Percentiles rank a stretch among this genome's conserved stretches.
phyloP scores from a whole-genome alignment of 2,113 vertebrate genomes.

The Puffinus mauretanicus region DNA sequence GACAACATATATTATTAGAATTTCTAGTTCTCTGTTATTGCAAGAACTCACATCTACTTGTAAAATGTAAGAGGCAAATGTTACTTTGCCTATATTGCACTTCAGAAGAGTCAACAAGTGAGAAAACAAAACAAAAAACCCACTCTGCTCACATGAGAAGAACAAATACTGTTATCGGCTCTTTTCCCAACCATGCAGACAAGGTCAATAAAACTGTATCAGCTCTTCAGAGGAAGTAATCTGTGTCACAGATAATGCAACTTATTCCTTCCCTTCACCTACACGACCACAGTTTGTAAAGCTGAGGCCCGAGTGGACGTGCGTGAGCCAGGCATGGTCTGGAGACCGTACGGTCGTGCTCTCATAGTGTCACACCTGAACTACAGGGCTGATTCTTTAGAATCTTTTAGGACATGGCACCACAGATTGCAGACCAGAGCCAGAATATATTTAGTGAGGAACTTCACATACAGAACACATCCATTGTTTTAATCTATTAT shows the following conservation, averaged over 20 bases:
- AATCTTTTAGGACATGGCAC: not conserved
- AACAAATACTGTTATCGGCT: not conserved
- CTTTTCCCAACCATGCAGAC: not conserved
- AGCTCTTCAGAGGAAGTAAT: not conserved
- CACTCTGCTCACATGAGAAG: not conserved
- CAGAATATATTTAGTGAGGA: not conserved
- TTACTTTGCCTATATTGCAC: not conserved
- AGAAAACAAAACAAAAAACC: not conserved
- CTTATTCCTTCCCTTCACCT: not conserved
- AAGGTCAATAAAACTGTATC: not conserved
- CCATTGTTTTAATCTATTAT: not conserved
- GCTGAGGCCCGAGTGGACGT: accelerated
- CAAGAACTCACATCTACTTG: not conserved
- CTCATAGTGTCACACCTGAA: not conserved
- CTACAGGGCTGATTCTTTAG: not conserved
- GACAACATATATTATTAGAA: not conserved
- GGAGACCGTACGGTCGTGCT: accelerated
- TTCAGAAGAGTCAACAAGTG: not conserved
- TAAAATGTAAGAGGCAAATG: not conserved
- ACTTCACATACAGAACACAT: not conserved
- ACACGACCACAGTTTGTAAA: not conserved
- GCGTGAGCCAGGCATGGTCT: not conserved
- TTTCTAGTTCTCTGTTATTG: not conserved
- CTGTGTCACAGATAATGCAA: not conserved
- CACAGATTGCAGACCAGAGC: not conserved